phyloP scores from a whole-genome alignment of 2,113 vertebrate genomes.

The Bos javanicus region DNA sequence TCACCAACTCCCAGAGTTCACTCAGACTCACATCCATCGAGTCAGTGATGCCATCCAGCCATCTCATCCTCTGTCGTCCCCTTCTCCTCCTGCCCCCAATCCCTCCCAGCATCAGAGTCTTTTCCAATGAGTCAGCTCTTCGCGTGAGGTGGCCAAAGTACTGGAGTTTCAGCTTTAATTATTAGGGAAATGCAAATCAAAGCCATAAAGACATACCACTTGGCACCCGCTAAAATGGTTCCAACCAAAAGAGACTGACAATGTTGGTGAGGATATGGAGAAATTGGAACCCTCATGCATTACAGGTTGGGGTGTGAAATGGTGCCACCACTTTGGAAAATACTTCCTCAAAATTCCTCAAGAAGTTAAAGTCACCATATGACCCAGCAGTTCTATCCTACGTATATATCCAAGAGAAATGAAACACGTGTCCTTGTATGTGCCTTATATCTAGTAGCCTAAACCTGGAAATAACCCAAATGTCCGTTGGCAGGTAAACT shows the following conservation, averaged over 20 bases:
- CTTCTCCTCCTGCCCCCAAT: no score
- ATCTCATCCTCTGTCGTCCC: no score
- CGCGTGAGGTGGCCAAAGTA: no score
- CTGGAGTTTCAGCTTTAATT: neutral
- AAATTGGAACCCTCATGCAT: neutral
- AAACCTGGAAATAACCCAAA: neutral
- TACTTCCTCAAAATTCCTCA: neutral
- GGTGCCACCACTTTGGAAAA: neutral
- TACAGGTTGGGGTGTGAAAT: neutral
- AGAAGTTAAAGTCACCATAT: neutral
- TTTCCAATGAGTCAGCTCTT: no score
- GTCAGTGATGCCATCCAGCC: no score
- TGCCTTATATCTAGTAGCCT: accelerated
- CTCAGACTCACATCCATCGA: no score
- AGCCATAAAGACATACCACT: neutral
- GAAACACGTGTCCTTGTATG: neutral
- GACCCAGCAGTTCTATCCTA: neutral
- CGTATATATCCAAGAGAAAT: neutral
- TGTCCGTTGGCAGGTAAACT: no score
- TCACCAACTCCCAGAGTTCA: no score
- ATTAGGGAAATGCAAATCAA: neutral
- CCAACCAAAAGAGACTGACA: neutral
- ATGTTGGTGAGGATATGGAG: neutral
- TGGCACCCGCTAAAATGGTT: neutral
- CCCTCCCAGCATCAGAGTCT: no score